Base-by-base conservation (phyloP, 1,140 invertebrate species). In the Penaeus chinensis region DNA sequence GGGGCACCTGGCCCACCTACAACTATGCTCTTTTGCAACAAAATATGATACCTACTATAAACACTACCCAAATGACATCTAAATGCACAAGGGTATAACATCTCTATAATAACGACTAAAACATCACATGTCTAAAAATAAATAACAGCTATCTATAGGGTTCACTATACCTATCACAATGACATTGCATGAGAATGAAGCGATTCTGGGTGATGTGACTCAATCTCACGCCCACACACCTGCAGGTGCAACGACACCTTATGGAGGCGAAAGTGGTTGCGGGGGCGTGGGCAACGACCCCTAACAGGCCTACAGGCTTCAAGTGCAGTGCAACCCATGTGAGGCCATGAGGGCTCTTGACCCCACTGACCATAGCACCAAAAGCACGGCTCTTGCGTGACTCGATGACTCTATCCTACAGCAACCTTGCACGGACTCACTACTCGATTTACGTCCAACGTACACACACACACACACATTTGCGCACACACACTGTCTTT, bases 141-240 rank as follows among this genome's bases (percentile, higher is more conserved):
- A 87, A 87, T 87, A 87, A 87, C 85, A 83, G 81, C 85, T 87
- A 87, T 87, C 85, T 87, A 87, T 87, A 87, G 85, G 85, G 85
- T 87, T 87, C 71, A 87, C 85, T 87, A 87, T 87, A 81, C 85
- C 85, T 87, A 87, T 87, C 85, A 87, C 85, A 87, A 87, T 87
- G 85, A 87, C 85, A 87, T 82, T 87, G 85, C 85, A 87, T 87
- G 85, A 87, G 85, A 87, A 82, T 87, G 85, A 87, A 87, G 85
- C 85, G 74, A 87, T 76, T 87, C 85, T 87, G 85, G 85, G 85
- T 87, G 85, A 87, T 87, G 85, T 87, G 85, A 87, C 85, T 82
- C 74, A 79, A 76, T 71, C 85, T 87, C 69, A 76, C 42, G 82
- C 63, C 85, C 79, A 82, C 85, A 82, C 66, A 76, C 85, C 85